phyloP scores from a whole-genome alignment of 2,113 vertebrate genomes.

The Microtus richardsoni region DNA sequence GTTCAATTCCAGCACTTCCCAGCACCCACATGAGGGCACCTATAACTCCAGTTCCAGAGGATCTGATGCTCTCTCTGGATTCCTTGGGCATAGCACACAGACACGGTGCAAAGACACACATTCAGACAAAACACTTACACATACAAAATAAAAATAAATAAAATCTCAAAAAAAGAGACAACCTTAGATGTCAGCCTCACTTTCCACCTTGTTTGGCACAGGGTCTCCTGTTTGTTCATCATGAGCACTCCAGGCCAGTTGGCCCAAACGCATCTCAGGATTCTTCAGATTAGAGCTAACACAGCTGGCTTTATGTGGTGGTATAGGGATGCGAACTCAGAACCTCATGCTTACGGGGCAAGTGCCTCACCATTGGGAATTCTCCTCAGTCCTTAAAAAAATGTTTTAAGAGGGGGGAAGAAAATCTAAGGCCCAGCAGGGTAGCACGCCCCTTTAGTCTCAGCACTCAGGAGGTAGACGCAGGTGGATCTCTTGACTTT shows the following conservation, averaged over 20 bases:
- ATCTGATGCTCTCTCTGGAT: background rate
- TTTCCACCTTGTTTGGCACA: background rate
- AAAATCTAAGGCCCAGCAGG: background rate
- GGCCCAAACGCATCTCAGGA: background rate
- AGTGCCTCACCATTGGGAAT: background rate
- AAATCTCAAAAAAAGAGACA: background rate
- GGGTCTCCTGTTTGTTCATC: background rate
- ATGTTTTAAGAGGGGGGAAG: background rate
- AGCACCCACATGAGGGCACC: background rate
- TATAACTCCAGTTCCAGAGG: background rate
- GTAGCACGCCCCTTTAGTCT: background rate
- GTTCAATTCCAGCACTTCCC: background rate
- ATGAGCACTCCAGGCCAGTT: background rate
- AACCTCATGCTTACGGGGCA: background rate
- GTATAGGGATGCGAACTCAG: background rate
- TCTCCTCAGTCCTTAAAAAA: background rate
- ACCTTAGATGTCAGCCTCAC: background rate
- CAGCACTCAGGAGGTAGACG: background rate
- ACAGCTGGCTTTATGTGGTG: background rate
- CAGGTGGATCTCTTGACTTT: background rate
- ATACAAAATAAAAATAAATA: background rate
- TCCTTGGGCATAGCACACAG: background rate
- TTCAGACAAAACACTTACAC: background rate
- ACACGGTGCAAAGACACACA: background rate
- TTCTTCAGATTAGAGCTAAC: background rate